phyloP scores from a whole-genome alignment of 1,140 invertebrate species.

The Ceratina australensis region DNA sequence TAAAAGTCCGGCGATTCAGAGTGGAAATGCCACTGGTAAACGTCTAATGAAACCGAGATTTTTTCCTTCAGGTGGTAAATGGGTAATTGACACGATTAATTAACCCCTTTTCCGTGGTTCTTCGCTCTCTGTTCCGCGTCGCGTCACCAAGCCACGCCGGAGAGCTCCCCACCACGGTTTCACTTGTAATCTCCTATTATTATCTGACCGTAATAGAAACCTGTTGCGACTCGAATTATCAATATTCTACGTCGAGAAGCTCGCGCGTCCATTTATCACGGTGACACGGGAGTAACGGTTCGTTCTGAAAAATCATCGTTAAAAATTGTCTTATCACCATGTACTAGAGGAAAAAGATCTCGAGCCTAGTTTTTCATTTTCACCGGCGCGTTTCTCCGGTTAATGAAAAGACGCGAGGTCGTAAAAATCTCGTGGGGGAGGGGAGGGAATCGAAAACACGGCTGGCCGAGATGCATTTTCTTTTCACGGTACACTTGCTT shows the following conservation, averaged over 20 bases:
- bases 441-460: slow-evolving; percentile 6
- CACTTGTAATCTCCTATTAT: slow-evolving; percentile 43
- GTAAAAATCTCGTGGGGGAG: not conserved
- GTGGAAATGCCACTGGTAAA: slow-evolving; percentile 64
- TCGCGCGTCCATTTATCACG: not conserved
- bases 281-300: no score
- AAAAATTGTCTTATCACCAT: no score
- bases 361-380: no score
- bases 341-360: no score
- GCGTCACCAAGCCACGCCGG: not conserved
- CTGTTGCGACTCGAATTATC: not conserved
- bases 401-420: not conserved
- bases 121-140: not conserved
- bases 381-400: not conserved
- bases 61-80: slow-evolving; percentile 55
- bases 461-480: slow-evolving; percentile 30
- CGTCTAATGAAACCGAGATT: slow-evolving; percentile 67
- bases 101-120: slow-evolving; percentile 39
- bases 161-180: not conserved
- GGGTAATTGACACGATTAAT: slow-evolving; percentile 65
- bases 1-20: slow-evolving; percentile 63
- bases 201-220: slow-evolving; percentile 28
- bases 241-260: not conserved
- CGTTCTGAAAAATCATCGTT: no score
- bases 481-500: slow-evolving; percentile 45